These are phyloP conservation scores for Electrophaes corylata DNA, from an alignment of 2,888 invertebrate genomes.

Conservation along the genomic window DNA sequence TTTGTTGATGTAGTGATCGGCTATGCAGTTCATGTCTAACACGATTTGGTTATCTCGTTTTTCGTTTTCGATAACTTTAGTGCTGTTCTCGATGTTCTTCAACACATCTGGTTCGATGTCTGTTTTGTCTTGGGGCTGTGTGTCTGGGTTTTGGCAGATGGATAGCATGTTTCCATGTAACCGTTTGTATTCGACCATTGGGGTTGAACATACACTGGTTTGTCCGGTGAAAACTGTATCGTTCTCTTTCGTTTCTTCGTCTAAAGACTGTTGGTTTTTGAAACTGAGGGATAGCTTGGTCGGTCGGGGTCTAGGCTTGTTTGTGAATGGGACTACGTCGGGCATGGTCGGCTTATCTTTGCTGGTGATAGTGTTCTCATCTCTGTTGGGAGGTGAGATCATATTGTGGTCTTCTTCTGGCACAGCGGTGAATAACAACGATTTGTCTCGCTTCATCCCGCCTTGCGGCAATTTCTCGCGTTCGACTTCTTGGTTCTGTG, in stretches of 20 bases:
- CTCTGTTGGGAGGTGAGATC: constrained; percentile 74
- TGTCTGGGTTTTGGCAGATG: constrained; percentile 88
- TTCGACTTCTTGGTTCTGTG: constrained; percentile 75
- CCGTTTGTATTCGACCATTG: constrained; percentile 90
- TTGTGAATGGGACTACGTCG: constrained; percentile 80
- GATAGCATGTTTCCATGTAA: constrained; percentile 89
- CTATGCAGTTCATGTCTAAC: constrained; percentile 72
- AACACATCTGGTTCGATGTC: constrained; percentile 68
- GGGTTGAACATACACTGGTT: constrained; percentile 91
- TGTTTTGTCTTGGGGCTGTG: constrained; percentile 79
- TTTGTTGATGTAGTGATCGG: constrained; percentile 78
- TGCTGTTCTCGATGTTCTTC: constrained; percentile 66
- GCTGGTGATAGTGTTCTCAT: constrained; percentile 44
- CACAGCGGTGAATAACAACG: constrained; percentile 92
- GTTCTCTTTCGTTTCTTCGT: constrained; percentile 82
- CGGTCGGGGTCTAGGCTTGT: constrained; percentile 79
- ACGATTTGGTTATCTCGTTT: constrained; percentile 68
- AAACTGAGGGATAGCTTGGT: constrained; percentile 84
- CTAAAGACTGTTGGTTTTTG: constrained; percentile 82
- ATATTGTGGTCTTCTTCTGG: constrained; percentile 89
- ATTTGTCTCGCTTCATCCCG: constrained; percentile 91
- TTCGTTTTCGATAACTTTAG: constrained; percentile 63
- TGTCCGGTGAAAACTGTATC: constrained; percentile 86
- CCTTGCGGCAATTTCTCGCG: constrained; percentile 74
- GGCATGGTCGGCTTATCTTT: constrained; percentile 68